Base-by-base conservation (phyloP, 2,797 vertebrate genomes). In the Hapalemur alaotrensis region DNA sequence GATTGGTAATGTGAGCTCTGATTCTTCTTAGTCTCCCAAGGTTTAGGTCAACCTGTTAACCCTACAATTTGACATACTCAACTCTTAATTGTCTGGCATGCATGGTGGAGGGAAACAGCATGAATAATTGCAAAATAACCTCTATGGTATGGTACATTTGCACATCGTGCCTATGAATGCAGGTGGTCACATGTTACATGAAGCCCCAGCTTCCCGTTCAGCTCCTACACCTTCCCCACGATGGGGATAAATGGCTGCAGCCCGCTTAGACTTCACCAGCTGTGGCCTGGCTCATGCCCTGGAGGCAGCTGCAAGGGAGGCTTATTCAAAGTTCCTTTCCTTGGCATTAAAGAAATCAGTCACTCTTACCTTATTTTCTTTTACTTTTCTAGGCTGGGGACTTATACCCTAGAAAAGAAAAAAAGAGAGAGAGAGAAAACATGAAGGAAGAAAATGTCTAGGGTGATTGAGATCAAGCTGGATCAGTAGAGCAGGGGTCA, bases 1-100 rank as follows among this genome's bases (percentile, higher is more conserved):
- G 75, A 81, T 59, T n/a, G 35, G 95, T 88, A 82, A 96, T 32
- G 22, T 22, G 63, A 97, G 50, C 80, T 79, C 50, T 73, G 82
- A 85, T 88, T 87, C 69, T 89, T 91, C 72, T 90, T 89, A n/a
- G 52, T 76, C 22, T 83, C 50, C 41, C 28, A 38, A 72, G 63
- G 8, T 2, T 89, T 65, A 67, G 30, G 23, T 48, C 52, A 87
- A 15, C 59, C 43, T 79, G 57, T 28, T 65, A 63, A 4, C 41
- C 22, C 82, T 65, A n/a, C 7, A n/a, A 5, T 88, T 83, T 54
- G 82, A 20, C 22, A 30, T 38, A 25, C 80, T 93, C 23, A 7
- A 9, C 65, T 87, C 70, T 95, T 80, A 46, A 70, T 46, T 65
- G 50, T 35, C 80, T 46, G 20, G n/a, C 5, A 1, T 43, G n/a